Evolutionary conservation across 2,797 vertebrate species (phyloP).

Genomic region (Cirrhinus molitorella): DNA sequence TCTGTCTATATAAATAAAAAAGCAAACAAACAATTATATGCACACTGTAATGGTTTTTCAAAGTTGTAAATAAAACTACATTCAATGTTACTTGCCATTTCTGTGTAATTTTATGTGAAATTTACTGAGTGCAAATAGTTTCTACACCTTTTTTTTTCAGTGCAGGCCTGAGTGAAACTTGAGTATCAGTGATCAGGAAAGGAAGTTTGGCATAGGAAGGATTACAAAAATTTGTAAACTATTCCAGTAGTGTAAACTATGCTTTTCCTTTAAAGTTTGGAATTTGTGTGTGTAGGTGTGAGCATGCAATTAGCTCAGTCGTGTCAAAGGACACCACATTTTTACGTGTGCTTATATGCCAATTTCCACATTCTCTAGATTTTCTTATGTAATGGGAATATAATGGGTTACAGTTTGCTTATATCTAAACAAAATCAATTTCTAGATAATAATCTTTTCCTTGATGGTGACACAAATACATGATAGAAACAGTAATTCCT

Average conservation of each 20-base stretch:
- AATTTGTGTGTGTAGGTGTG: slow-evolving; percentile 16
- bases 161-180: background rate
- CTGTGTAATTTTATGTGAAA: no score
- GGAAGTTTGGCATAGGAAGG: background rate
- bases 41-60: no score
- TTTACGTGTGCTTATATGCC: background rate
- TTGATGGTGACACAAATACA: background rate
- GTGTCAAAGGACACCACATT: background rate
- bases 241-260: background rate
- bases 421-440: background rate
- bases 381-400: background rate
- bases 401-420: background rate
- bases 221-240: background rate
- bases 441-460: background rate
- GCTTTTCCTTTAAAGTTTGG: background rate
- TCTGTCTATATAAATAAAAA: background rate
- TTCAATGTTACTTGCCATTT: no score
- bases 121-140: no score
- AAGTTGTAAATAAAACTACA: no score
- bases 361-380: background rate
- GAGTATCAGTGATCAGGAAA: slow-evolving; percentile 12
- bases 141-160: no score
- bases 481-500: slow-evolving; percentile 3
- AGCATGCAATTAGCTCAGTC: background rate
- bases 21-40: no score